Evolutionary conservation across 2,888 invertebrate genomes (phyloP).

Genomic region (Bembecia ichneumoniformis): DNA sequence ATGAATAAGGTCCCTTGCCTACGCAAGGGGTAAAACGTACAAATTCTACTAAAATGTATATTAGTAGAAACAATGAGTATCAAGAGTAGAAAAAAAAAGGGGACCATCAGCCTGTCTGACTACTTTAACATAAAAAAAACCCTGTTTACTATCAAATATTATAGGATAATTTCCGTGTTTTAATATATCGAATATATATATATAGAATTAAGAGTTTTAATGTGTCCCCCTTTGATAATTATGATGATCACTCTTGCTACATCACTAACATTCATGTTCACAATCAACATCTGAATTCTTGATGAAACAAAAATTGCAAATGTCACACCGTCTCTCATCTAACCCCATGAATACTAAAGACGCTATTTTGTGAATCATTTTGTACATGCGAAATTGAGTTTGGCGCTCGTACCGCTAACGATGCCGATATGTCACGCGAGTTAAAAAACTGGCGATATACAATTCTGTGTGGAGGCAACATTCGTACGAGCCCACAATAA

Average conservation of each 20-base stretch:
- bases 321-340: slow-evolving; percentile 57
- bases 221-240: slow-evolving; percentile 1
- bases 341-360: slow-evolving; percentile 68
- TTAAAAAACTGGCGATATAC: slow-evolving; percentile 27
- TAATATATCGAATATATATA: no score
- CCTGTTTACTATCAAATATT: no score
- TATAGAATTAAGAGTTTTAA: no score
- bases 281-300: slow-evolving; percentile 65
- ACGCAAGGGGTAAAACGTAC: no score
- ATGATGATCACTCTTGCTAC: slow-evolving; percentile 28
- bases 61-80: no score
- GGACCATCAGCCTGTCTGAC: no score
- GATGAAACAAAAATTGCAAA: slow-evolving; percentile 71
- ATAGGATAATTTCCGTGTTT: no score
- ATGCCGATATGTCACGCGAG: slow-evolving; percentile 47
- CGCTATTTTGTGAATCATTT: slow-evolving; percentile 57
- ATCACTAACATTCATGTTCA: slow-evolving; percentile 44
- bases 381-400: slow-evolving; percentile 55
- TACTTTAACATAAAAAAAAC: no score
- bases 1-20: no score
- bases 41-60: no score
- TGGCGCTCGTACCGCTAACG: slow-evolving; percentile 47
- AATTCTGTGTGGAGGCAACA: slow-evolving; percentile 24
- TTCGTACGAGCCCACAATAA: slow-evolving; percentile 36
- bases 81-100: no score